Conservation (phyloP, 2,797 vertebrate genomes). For the Potorous gilbertii region DNA sequence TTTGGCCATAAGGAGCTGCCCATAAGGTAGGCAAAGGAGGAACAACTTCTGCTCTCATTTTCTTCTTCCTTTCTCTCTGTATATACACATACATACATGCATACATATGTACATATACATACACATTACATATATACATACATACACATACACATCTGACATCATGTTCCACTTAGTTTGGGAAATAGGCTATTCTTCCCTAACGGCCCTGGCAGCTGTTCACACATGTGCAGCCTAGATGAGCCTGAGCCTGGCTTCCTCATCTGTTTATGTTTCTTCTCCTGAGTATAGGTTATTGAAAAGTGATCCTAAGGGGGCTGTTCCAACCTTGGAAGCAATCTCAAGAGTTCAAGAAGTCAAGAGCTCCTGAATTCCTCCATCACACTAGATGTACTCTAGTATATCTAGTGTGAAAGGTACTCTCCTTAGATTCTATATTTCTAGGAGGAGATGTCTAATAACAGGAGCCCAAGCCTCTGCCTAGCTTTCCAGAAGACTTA, state of each 20-base stretch:
- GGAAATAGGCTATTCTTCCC: constrained; percentile 13
- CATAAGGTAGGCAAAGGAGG: neutral
- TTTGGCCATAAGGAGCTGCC: neutral
- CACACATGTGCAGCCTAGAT: too few relatives aligned
- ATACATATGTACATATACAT: too few relatives aligned
- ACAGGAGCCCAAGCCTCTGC: neutral
- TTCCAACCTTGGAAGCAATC: neutral
- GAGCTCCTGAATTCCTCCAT: neutral
- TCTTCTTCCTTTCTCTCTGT: neutral
- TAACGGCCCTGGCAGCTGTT: neutral
- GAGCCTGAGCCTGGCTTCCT: neutral
- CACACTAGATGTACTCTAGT: neutral
- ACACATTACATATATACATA: too few relatives aligned
- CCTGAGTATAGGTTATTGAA: neutral
- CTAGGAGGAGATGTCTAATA: neutral
- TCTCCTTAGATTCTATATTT: neutral
- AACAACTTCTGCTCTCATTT: neutral
- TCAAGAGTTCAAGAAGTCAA: neutral
- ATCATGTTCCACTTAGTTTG: constrained; percentile 36
- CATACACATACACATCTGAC: neutral
- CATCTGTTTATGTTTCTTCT: neutral
- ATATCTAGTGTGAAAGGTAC: neutral
- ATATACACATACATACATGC: too few relatives aligned
- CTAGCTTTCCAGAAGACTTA: neutral
- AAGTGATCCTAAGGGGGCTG: neutral